phyloP scores from a whole-genome alignment of 2,113 vertebrate species.

The Nothobranchius kuhntae region DNA sequence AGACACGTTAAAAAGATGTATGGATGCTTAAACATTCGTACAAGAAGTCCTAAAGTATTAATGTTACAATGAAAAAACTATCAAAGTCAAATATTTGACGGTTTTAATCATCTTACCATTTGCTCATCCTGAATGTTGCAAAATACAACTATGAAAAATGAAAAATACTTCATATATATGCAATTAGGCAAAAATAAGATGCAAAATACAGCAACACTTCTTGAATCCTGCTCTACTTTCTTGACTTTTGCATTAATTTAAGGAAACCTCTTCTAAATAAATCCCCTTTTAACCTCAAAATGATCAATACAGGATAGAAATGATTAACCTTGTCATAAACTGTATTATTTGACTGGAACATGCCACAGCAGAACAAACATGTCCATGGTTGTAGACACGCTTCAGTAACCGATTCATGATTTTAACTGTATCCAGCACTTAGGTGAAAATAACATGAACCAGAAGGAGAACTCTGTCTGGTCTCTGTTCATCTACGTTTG shows the following conservation, averaged over 20 bases:
- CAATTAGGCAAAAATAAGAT: not conserved
- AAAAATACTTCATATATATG: no score
- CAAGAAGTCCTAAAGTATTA: no score
- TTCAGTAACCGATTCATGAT: constrained; percentile 7
- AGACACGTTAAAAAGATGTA: no score
- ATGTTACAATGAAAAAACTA: no score
- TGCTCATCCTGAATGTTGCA: no score
- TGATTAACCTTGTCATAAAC: no score
- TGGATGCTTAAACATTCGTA: no score
- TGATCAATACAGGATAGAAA: not conserved
- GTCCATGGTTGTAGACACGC: constrained; percentile 20
- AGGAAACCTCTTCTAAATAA: not conserved
- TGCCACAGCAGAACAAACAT: not conserved
- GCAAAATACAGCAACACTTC: not conserved
- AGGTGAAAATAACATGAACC: constrained; percentile 61
- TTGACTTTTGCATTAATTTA: not conserved
- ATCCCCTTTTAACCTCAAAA: not conserved
- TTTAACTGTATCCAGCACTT: constrained; percentile 48
- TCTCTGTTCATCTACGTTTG: constrained; percentile 62
- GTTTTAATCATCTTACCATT: no score
- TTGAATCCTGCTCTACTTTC: not conserved
- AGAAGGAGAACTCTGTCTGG: constrained; percentile 47
- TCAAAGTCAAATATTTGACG: no score
- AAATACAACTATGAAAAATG: no score
- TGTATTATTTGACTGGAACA: no score